Base-by-base conservation (phyloP, 2,888 invertebrate genomes). In the Neoitamus cyanurus region DNA sequence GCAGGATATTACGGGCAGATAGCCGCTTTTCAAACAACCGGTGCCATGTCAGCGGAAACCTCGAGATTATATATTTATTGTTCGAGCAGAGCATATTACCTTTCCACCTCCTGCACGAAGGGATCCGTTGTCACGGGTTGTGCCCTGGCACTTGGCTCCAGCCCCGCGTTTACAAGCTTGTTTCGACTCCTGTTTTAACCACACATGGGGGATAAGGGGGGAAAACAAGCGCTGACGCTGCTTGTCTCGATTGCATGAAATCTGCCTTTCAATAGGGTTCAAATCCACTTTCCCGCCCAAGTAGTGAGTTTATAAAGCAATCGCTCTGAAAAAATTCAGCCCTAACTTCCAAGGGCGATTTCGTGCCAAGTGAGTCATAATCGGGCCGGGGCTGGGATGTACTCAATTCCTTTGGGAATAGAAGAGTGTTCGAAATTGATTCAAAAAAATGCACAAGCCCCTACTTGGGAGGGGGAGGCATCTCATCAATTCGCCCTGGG, bases 231-330 rank as follows among this genome's bases (percentile, higher is more conserved):
- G 58, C 58, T 58, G 58, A 58, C 58, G 25, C 15, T 6, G 58
- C 58, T 25, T 58, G 58, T 58, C 58, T 58, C 58, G 58, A 58
- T 58, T 58, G 58, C 58, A 58, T 58, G 58, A 58, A 58, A 58
- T 58, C 58, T 58, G 25, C 58, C 25, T 58, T 25, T 58, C 58
- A 58, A 58, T 20, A 25, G 20, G 58, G 2, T 20, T 20, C 58
- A 58, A 20, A 58, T 2, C 58, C 25, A 58, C 25, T 25, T 20
- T 15, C 20, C 25, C 58, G 9, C 58, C 25, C 58, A 9, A 7
- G 58, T 9, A 25, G 58, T 58, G 58, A 15, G 58, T 9, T 58
- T 25, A 58, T 20, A 58, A 58, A 20, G 9, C 7, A 58, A 15
- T 25, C 20, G 25, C 58, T 25, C 20, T 20, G 58, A 58, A 58